phyloP scores from a whole-genome alignment of 2,113 vertebrate genomes.

The Hiodon alosoides region DNA sequence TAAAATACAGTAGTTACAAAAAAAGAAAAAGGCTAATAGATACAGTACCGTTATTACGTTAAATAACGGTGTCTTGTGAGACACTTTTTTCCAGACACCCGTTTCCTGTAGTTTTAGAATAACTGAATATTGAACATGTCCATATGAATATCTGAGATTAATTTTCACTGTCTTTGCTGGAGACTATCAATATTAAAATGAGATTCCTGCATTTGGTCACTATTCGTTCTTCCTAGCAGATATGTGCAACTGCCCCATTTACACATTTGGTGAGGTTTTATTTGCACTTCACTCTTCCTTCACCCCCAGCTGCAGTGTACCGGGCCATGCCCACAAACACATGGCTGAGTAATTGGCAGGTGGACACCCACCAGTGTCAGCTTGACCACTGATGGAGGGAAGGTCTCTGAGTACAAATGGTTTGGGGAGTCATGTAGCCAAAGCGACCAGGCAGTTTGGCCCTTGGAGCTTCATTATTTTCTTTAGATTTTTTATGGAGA shows the following conservation, averaged over 20 bases:
- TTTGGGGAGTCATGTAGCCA: conserved; percentile 1
- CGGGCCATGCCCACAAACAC: background rate
- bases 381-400: background rate
- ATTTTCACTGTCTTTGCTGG: conserved; percentile 49
- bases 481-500: background rate
- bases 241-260: conserved; percentile 37
- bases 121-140: conserved; percentile 6
- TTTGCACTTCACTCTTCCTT: conserved; percentile 51
- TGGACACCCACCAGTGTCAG: too few relatives aligned
- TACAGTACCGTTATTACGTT: too few relatives aligned
- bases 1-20: conserved; percentile 41
- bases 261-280: conserved; percentile 52
- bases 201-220: conserved; percentile 52
- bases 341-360: background rate
- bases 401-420: background rate
- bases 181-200: conserved; percentile 59
- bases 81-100: too few relatives aligned
- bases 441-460: conserved; percentile 4
- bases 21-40: background rate
- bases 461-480: conserved; percentile 10
- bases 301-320: background rate
- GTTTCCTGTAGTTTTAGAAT: background rate
- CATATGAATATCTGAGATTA: background rate
- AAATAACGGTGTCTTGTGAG: too few relatives aligned
- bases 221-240: conserved; percentile 34